Percentiles rank a stretch among this genome's conserved stretches.
Evolutionary conservation across 2,888 invertebrate genomes (phyloP).

Genomic region (Nomada hirtipes): DNA sequence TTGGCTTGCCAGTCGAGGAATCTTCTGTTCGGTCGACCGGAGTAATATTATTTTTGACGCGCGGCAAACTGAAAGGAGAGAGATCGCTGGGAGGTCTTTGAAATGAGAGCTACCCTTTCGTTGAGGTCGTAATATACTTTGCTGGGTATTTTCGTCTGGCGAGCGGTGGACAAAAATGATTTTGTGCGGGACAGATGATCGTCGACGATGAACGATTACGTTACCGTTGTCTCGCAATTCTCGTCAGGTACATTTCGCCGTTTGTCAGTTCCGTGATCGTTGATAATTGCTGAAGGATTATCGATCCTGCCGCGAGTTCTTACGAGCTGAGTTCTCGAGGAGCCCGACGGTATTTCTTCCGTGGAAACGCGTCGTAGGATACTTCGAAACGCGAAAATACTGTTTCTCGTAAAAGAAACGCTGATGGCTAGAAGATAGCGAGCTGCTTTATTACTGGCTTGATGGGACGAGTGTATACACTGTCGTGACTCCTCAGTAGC

Average conservation of each 20-base stretch:
- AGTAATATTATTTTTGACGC: conserved; percentile 58
- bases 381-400: conserved; percentile 27
- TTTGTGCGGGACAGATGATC: too few species aligned
- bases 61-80: conserved; percentile 37
- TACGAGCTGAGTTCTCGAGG: neutral
- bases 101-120: conserved; percentile 6
- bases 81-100: neutral
- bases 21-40: conserved; percentile 46
- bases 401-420: neutral
- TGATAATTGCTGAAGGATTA: conserved; percentile 35
- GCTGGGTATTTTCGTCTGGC: neutral
- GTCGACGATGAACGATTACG: conserved; percentile 21
- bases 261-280: conserved; percentile 40
- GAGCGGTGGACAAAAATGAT: too few species aligned
- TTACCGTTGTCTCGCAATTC: conserved; percentile 32
- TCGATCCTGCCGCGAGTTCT: conserved; percentile 6
- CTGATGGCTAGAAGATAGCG: neutral
- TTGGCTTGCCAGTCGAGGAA: conserved; percentile 65
- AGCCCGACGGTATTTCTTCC: conserved; percentile 18
- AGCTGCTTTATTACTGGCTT: neutral
- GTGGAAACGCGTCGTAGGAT: neutral
- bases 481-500: conserved; percentile 15
- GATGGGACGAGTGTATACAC: neutral
- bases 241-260: neutral
- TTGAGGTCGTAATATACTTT: neutral